Evolutionary conservation across 2,797 vertebrate genomes (phyloP).

Genomic region (Glossophaga mutica): DNA sequence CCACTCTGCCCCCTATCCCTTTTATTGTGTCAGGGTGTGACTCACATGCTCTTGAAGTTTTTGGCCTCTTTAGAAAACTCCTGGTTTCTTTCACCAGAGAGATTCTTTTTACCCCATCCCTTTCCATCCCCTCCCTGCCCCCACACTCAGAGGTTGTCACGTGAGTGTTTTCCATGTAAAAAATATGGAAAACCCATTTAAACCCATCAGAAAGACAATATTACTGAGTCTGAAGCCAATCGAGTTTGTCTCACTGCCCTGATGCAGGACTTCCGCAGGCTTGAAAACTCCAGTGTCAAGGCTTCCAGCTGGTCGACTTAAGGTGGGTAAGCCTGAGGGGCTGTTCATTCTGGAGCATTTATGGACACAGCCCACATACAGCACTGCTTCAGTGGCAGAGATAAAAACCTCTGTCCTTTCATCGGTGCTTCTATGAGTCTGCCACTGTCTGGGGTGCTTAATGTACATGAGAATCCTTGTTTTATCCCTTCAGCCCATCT

Average conservation of each 20-base stretch:
- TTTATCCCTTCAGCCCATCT: background rate
- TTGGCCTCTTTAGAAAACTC: constrained; percentile 51
- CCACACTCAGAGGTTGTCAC: background rate
- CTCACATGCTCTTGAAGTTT: constrained; percentile 57
- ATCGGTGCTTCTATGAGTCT: background rate
- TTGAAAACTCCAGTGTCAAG: background rate
- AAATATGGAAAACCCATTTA: constrained; percentile 19
- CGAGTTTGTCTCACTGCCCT: background rate
- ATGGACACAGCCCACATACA: background rate
- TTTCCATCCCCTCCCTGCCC: background rate
- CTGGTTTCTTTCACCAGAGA: constrained; percentile 65
- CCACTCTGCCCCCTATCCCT: background rate
- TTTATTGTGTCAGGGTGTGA: constrained; percentile 21
- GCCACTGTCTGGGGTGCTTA: background rate
- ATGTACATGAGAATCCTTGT: background rate
- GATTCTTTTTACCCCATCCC: background rate
- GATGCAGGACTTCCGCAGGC: background rate
- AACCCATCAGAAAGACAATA: background rate
- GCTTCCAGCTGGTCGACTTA: background rate
- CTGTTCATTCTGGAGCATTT: background rate
- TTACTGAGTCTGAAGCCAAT: background rate
- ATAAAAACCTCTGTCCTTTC: background rate
- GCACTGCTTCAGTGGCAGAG: background rate
- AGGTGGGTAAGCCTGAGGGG: background rate
- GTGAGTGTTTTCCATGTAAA: background rate